Evolutionary conservation across 2,888 invertebrate genomes (phyloP), one percentile per base, ranked within the genome.

Genomic region (Acanthopleura granulata): DNA sequence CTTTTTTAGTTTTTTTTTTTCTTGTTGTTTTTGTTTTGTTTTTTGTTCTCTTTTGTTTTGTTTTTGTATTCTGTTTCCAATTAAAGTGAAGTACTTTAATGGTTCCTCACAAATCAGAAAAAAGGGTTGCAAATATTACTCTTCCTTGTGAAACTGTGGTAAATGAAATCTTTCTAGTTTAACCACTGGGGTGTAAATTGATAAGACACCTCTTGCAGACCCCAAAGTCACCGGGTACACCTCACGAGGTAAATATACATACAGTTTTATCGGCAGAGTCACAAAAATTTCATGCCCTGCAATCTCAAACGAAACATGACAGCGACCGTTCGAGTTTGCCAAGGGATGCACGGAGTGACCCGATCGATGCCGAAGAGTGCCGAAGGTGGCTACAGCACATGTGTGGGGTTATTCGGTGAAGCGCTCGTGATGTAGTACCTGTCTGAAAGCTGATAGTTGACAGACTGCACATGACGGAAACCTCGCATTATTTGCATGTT

Each of bases 401-500:
- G 40, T 40, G 40, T 40, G 40, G 57, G 57, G 57, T 57, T 57
- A 57, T 57, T 57, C 57, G 22, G n/a, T 57, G 57, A 57, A 57
- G 40, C 40, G 40, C 40, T 40, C 40, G 40, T 40, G 40, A 40
- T 40, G 40, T 40, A 40, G 40, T 40, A 40, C 40, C n/a, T 57
- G 57, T 57, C n/a, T 57, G 18, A 57, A n/a, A 57, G 57, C 18
- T 57, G 57, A 57, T 57, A 22, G 18, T 57, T 57, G 57, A 57
- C 57, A 57, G 57, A 22, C 57, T 3, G 22, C n/a, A 57, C 18
- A 57, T 57, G 57, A 22, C 57, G 57, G 57, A 57, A 57, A 57
- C 57, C 6, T 57, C n/a, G 22, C 57, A 57, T 57, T 57, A 57
- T 57, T 57, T 57, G 57, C 57, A 57, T n/a, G 57, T 57, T 57